Evolutionary conservation across 2,888 invertebrate genomes (phyloP).

Genomic region (Emmelina monodactyla): DNA sequence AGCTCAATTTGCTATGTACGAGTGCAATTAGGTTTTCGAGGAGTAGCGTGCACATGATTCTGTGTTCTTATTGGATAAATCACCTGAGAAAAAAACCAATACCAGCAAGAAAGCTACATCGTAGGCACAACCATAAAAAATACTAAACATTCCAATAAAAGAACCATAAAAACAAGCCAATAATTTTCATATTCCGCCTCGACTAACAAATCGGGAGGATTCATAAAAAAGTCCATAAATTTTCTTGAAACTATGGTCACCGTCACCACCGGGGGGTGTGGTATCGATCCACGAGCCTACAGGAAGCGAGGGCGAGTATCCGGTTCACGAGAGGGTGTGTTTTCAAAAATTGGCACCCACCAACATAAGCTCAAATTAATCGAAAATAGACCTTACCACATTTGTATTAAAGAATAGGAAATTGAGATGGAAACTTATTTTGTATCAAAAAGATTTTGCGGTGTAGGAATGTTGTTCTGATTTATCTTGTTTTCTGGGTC

Average conservation of each 20-base stretch:
- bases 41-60: slow-evolving; percentile 20
- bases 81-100: slow-evolving; percentile 30
- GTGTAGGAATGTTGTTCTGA: slow-evolving; percentile 27
- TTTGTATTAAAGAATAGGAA: too few species aligned
- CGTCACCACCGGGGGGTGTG: slow-evolving; percentile 34
- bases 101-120: not conserved
- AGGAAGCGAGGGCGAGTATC: slow-evolving; percentile 52
- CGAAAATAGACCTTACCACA: slow-evolving; percentile 25
- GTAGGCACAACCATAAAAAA: not conserved
- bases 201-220: not conserved
- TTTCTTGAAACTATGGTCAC: slow-evolving; percentile 32
- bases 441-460: slow-evolving; percentile 24
- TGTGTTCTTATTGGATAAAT: slow-evolving; percentile 38
- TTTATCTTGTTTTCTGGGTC: slow-evolving; percentile 29
- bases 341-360: slow-evolving; percentile 63
- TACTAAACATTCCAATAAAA: not conserved
- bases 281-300: slow-evolving; percentile 58
- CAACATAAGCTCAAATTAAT: slow-evolving; percentile 25
- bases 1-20: slow-evolving; percentile 29
- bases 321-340: slow-evolving; percentile 43
- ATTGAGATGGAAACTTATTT: too few species aligned
- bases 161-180: not conserved
- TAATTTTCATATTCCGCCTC: not conserved
- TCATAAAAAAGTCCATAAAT: not conserved
- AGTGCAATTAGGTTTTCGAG: slow-evolving; percentile 27